These are phyloP conservation scores for Harpegnathos saltator DNA, from an alignment of 1,140 invertebrate genomes.

Conservation along the genomic window DNA sequence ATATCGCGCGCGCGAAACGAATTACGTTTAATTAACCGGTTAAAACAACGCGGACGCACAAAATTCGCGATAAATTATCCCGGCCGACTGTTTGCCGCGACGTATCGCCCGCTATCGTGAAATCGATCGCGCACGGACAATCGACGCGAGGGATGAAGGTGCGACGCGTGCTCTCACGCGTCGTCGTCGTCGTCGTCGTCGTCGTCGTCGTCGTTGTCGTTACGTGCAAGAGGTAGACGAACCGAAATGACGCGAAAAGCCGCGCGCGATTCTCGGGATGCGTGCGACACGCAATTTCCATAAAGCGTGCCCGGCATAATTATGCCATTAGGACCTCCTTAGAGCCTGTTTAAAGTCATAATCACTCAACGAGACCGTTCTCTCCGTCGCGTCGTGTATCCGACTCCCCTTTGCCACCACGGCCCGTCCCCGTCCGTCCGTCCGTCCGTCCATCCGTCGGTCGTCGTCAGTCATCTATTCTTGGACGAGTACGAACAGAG, in stretches of 20 bases:
- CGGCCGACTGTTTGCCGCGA: neutral
- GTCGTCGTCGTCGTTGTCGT: neutral
- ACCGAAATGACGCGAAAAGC: slow-evolving; percentile 52
- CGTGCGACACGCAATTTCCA: slow-evolving; percentile 73
- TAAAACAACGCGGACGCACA: neutral
- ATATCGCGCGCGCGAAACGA: neutral
- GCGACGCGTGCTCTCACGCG: neutral
- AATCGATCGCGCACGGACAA: neutral
- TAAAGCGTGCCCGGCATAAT: slow-evolving; percentile 68
- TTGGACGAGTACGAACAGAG: slow-evolving; percentile 40
- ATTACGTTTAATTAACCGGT: slow-evolving; percentile 18
- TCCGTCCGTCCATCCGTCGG: too few species aligned
- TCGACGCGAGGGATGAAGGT: neutral
- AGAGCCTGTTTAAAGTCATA: slow-evolving; percentile 72
- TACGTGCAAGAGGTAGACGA: slow-evolving; percentile 3
- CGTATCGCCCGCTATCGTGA: neutral
- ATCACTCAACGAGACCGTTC: slow-evolving; percentile 70
- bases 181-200: neutral
- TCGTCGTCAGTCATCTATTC: slow-evolving; percentile 40
- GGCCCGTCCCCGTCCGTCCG: too few species aligned
- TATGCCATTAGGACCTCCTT: slow-evolving; percentile 73
- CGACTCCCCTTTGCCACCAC: neutral
- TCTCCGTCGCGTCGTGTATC: slow-evolving; percentile 8
- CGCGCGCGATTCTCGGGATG: slow-evolving; percentile 58
- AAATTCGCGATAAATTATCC: neutral